Evolutionary conservation across 2,113 vertebrate species (phyloP), one percentile per base, ranked within the genome.

Genomic region (Notechis scutatus): DNA sequence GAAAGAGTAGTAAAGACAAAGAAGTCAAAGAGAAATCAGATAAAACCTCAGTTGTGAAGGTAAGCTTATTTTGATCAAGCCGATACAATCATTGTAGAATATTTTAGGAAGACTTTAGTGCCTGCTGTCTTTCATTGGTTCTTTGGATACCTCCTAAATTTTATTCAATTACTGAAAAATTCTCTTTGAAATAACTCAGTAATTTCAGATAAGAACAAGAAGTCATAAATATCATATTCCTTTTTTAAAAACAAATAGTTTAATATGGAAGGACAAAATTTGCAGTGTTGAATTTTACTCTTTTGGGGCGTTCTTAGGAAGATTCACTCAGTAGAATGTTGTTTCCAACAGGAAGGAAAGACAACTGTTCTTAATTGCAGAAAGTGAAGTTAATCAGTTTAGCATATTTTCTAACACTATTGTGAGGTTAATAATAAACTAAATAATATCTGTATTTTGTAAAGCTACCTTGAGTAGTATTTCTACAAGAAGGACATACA

Each of bases 1-100:
- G 98, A 96, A 98, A 98, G 96, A 98, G 96, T 94, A 98, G 97
- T 95, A 98, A 98, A 96, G 98, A 99, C 50, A 98, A 97, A 92
- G 98, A 99, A 8, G 96, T 95, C 55, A 98, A 97, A 91, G 97
- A 98, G 50, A 98, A 97, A 55, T 74, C 95, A 93, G 97, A 98
- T 26, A 98, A 96, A 95, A 96, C 91, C 57, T 92, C 74, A 20
- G 81, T 95, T 94, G 94, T 97, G 88, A 98, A 97, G 97, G 98
- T 98, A 96, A 97, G 96, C 3, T 55, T 69, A 11, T 4, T 92
- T 14, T 94, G 47, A 93, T 59, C 45, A 39, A n/a, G 3, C 45
- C 20, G 52, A 91, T 23, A 23, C n/a, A 74, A 54, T 61, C 11
- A 18, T n/a, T 47, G 1, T 24, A 11, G 85, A 52, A 10, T n/a